Base-by-base conservation (phyloP, 2,888 invertebrate species). In the Rhodophaea formosa region DNA sequence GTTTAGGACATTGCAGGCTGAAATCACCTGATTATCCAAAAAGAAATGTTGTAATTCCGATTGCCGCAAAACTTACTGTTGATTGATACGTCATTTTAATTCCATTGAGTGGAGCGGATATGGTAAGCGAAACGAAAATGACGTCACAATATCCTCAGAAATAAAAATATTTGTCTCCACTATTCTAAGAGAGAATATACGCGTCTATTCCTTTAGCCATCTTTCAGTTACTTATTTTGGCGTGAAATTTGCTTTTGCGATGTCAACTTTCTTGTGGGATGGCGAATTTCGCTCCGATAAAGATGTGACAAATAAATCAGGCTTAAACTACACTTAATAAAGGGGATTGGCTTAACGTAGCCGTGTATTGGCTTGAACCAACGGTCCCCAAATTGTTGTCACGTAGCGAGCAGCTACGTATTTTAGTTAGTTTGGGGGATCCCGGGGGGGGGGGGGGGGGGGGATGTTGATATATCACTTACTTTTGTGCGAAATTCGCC, bases 251-350 rank as follows among this genome's bases (percentile, higher is more conserved):
- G 35, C 16, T 51, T 15, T 47, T 32, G 15, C 16, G 51, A 51
- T 17, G 35, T 51, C 35, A 35, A 51, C 35, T 51, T 51, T 17
- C 51, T 17, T 39, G 35, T 17, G 16, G 16, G 16, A 15, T 35
- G 16, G 35, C 32, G n/a, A 51, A n/a, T 15, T 39, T 16, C 35
- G 16, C 35, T 15, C 16, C 35, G 51, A 16, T 14, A 15, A 32
- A 51, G 16, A 35, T 16, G 16, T 51, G 17, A 35, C 17, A 30
- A 51, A 51, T 51, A 51, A 35, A 51, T 51, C 51, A 51, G 32
- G 51, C 51, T 51, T 35, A 51, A 51, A 51, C 32, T 32, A 32
- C 51, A 17, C 51, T 51, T 39, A 51, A 51, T 51, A 35, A 51
- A 51, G 51, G 16, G 51, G 17, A 51, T 51, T 51, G 51, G 35